Conservation (phyloP, 1,140 invertebrate species). For the Caenorhabditis latens region DNA sequence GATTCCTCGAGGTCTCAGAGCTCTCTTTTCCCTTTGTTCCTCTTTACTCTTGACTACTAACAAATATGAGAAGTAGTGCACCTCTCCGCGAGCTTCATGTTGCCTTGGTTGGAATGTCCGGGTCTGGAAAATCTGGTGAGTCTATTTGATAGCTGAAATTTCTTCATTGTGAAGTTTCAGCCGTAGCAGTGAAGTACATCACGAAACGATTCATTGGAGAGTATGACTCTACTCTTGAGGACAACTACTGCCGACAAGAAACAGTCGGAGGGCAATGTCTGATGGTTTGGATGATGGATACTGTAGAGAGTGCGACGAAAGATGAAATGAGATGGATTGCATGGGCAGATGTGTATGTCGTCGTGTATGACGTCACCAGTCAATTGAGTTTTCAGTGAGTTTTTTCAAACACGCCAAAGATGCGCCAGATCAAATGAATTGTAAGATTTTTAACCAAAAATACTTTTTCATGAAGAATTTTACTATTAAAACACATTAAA, state of each 20-base stretch:
- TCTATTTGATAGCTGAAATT: conserved; percentile 44
- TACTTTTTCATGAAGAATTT: too few species aligned
- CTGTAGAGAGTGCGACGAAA: conserved; percentile 78
- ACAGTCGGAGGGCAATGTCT: conserved; percentile 78
- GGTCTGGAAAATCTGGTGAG: conserved; percentile 78
- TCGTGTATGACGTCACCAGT: conserved; percentile 79
- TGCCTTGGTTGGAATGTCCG: conserved; percentile 77
- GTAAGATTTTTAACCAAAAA: too few species aligned
- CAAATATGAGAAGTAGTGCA: conserved; percentile 38
- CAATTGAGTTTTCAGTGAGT: conserved; percentile 77
- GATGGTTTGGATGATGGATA: conserved; percentile 79
- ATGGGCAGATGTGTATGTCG: conserved; percentile 79
- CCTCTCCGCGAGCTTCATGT: conserved; percentile 73
- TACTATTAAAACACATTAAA: too few species aligned
- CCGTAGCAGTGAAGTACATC: conserved; percentile 80
- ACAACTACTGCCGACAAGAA: conserved; percentile 79
- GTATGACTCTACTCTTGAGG: conserved; percentile 79
- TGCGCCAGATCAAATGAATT: too few species aligned
- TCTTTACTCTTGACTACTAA: not conserved
- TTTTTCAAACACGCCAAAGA: too few species aligned
- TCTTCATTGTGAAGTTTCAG: conserved; percentile 73
- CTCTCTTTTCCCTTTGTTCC: not conserved
- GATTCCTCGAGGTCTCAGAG: too few species aligned
- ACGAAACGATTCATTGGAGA: conserved; percentile 80
- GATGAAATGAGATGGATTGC: conserved; percentile 78